Percentiles rank a stretch among this genome's conserved stretches.
Conservation (phyloP, 2,888 invertebrate genomes). For the Cremastinae sp. region DNA sequence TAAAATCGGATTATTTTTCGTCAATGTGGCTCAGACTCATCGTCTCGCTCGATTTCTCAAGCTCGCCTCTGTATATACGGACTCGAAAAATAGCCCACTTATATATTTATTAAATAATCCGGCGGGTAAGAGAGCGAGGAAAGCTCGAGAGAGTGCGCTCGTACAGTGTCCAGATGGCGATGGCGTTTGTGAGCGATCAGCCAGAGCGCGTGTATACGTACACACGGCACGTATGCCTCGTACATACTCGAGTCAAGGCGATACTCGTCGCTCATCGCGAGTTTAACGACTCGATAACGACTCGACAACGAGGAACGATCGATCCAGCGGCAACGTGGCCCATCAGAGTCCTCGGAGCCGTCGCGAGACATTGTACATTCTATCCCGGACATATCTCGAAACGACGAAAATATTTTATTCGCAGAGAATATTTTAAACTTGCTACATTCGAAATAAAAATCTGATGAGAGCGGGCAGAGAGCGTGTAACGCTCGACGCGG, state of each 20-base stretch:
- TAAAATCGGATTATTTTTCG: not conserved
- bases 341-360: not conserved
- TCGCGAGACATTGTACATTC: not conserved
- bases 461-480: not conserved
- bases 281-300: conserved; percentile 58
- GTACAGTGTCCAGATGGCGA: conserved; percentile 50
- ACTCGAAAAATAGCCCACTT: not conserved
- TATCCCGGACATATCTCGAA: too few species aligned
- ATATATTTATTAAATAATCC: too few species aligned
- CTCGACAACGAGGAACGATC: conserved; percentile 17
- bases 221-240: not conserved
- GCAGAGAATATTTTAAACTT: not conserved
- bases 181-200: conserved; percentile 33
- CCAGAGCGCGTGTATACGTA: conserved; percentile 2
- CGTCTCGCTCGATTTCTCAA: too few species aligned
- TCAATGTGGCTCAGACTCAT: not conserved
- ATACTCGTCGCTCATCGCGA: conserved; percentile 47
- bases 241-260: conserved; percentile 17
- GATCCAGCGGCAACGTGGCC: not conserved
- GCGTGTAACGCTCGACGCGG: conserved; percentile 49
- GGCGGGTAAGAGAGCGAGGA: conserved; percentile 17
- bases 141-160: conserved; percentile 17
- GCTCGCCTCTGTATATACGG: too few species aligned
- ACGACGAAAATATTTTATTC: too few species aligned
- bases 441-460: not conserved